Percentiles rank a stretch among this genome's conserved stretches.
These are phyloP conservation scores for Boloria euphrosyne DNA, from an alignment of 2,888 invertebrate species.

Conservation along the genomic window DNA sequence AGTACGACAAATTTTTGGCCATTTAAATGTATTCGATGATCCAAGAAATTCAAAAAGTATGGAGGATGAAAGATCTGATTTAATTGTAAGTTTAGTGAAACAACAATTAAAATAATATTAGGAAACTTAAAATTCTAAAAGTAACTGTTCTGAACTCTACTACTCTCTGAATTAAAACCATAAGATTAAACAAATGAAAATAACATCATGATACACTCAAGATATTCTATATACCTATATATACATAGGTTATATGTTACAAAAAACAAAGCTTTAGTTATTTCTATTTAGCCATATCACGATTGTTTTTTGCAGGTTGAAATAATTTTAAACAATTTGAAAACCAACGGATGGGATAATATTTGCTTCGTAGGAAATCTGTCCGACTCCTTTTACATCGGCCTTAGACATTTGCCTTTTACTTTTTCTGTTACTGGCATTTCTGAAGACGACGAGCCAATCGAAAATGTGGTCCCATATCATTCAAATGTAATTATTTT, in stretches of 20 bases:
- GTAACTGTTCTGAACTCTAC: no score
- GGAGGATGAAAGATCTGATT: background rate
- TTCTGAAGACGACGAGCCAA: conserved; percentile 49
- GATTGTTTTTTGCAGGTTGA: conserved; percentile 51
- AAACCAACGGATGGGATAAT: conserved; percentile 61
- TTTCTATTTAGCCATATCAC: no score
- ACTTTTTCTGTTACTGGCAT: conserved; percentile 52
- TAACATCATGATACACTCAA: background rate
- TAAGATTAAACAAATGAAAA: no score
- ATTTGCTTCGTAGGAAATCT: conserved; percentile 58
- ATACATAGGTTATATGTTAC: no score
- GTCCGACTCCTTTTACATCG: conserved; percentile 54
- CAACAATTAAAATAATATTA: background rate
- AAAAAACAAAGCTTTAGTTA: no score
- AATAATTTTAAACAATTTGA: conserved; percentile 54
- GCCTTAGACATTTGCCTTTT: conserved; percentile 47
- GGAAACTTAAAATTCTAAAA: background rate
- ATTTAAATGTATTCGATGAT: conserved; percentile 4
- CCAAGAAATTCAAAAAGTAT: background rate
- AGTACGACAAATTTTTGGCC: background rate
- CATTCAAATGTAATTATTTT: conserved; percentile 58
- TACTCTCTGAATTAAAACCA: no score
- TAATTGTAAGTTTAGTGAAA: conserved; percentile 9
- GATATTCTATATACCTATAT: no score
- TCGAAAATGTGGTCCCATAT: conserved; percentile 56